These are phyloP conservation scores for Sander lucioperca DNA, from an alignment of 2,113 vertebrate genomes.

Conservation along the genomic window DNA sequence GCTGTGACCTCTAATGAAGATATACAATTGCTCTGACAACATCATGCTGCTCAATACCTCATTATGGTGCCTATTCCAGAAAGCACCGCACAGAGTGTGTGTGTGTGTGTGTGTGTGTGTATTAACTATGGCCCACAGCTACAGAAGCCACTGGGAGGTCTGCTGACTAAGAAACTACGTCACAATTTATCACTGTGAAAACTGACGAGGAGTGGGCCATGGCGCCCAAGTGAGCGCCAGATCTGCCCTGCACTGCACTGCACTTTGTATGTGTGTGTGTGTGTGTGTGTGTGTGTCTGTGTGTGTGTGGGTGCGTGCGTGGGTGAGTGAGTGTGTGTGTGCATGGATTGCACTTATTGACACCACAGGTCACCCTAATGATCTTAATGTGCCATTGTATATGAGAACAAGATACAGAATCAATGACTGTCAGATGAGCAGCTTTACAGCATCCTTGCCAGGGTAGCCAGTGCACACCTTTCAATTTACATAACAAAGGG, in stretches of 20 bases:
- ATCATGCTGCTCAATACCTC: slow-evolving; percentile 56
- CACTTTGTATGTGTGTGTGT: slow-evolving; percentile 1
- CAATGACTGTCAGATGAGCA: slow-evolving; percentile 48
- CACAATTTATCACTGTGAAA: slow-evolving; percentile 71
- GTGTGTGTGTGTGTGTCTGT: slow-evolving; percentile 5
- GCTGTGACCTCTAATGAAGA: slow-evolving; percentile 50
- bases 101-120: slow-evolving; percentile 37
- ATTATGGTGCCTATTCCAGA: slow-evolving; percentile 45
- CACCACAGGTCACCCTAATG: slow-evolving; percentile 77
- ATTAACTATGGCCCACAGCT: slow-evolving; percentile 31
- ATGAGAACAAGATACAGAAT: slow-evolving; percentile 67
- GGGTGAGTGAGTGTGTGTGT: slow-evolving; percentile 15
- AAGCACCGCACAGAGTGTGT: neutral
- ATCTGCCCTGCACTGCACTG: slow-evolving; percentile 6
- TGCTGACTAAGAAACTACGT: slow-evolving; percentile 69
- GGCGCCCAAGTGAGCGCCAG: slow-evolving; percentile 17
- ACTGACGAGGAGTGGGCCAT: slow-evolving; percentile 44
- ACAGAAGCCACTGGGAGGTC: slow-evolving; percentile 48
- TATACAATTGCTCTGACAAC: slow-evolving; percentile 31
- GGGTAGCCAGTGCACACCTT: neutral
- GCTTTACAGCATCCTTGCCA: slow-evolving; percentile 8
- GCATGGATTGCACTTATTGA: slow-evolving; percentile 55
- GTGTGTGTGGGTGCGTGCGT: no score
- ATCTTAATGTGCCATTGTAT: slow-evolving; percentile 59
- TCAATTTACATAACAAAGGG: slow-evolving; percentile 43